These are phyloP conservation scores for Sminthurides bifidus DNA, from an alignment of 1,140 invertebrate genomes.

Conservation along the genomic window DNA sequence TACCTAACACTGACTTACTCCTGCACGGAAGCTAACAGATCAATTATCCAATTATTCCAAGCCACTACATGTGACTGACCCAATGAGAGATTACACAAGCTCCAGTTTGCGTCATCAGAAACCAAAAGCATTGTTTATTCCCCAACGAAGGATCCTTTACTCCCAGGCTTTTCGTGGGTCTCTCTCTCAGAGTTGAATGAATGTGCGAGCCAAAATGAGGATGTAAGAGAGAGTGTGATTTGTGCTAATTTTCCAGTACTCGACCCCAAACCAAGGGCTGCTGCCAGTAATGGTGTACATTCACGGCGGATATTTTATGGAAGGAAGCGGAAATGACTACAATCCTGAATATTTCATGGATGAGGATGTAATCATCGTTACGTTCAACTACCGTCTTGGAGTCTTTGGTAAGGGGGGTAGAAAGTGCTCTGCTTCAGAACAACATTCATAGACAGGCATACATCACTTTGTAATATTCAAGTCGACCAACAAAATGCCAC, in stretches of 20 bases:
- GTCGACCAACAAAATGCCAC: not conserved
- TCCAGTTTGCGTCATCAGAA: too few relatives aligned
- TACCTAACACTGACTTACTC: too few relatives aligned
- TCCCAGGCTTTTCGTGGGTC: too few relatives aligned
- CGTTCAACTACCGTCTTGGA: conserved; percentile 41
- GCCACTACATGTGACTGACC: too few relatives aligned
- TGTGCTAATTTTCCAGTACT: not conserved
- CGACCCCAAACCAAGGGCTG: not conserved
- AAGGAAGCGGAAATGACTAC: conserved; percentile 10
- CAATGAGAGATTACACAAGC: too few relatives aligned
- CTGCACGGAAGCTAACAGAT: too few relatives aligned
- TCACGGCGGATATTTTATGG: conserved; percentile 20
- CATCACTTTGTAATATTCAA: not conserved
- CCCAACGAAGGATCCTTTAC: too few relatives aligned
- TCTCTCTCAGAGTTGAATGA: too few relatives aligned
- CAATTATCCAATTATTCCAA: too few relatives aligned
- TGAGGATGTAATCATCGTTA: conserved; percentile 39
- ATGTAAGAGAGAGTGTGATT: too few relatives aligned
- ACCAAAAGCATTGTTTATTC: too few relatives aligned
- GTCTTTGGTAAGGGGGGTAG: conserved; percentile 33
- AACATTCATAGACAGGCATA: not conserved
- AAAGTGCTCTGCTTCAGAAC: not conserved
- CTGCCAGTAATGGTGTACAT: conserved; percentile 25
- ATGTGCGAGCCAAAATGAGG: too few relatives aligned
- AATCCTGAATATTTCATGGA: conserved; percentile 36